Base-by-base conservation (phyloP, 2,888 invertebrate genomes). In the Cryptus viduatorius region DNA sequence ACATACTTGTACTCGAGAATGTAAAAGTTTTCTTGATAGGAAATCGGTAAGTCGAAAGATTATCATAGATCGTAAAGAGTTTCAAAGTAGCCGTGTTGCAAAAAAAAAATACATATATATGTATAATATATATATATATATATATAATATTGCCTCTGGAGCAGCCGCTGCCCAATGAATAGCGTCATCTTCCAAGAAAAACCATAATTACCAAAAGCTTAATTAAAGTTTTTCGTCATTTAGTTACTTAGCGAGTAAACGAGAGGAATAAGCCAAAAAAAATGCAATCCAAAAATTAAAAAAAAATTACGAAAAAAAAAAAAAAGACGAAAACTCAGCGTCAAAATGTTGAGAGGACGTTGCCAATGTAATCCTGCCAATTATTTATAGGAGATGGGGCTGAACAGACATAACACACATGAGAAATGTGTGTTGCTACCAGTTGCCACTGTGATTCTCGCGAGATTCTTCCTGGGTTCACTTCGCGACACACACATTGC, bases 301-400 rank as follows among this genome's bases (percentile, higher is more conserved):
- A 76, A 71, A 44, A 71, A 56, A 82, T 56, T 24, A 24, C 24
- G 24, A 24, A 24, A 24, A 78, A 69, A 86, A 65, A 84, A 65
- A 77, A 73, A 79, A 71, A 79, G 65, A 86, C 61, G 85, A 65
- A 77, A 73, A 79, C 84, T 84, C 79, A 86, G 83, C 83, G 73
- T 84, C 81, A 86, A 87, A 89, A 86, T 89, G 87, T 88, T 87
- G 87, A 86, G 88, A 90, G 89, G 86, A 90, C 86, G 89, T 91
- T 91, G 90, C 91, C 91, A 91, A 93, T 92, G 92, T 93, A 93
- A 93, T 92, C 90, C 89, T 93, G 91, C 91, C 92, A 92, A 90
- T 93, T 93, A 93, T 93, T 93, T 93, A 92, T 93, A 93, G 93
- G 93, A 92, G 92, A 92, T 92, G 92, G 92, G 92, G 93, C 93